Conservation (phyloP, 2,113 vertebrate genomes). For the Poicephalus gulielmi region DNA sequence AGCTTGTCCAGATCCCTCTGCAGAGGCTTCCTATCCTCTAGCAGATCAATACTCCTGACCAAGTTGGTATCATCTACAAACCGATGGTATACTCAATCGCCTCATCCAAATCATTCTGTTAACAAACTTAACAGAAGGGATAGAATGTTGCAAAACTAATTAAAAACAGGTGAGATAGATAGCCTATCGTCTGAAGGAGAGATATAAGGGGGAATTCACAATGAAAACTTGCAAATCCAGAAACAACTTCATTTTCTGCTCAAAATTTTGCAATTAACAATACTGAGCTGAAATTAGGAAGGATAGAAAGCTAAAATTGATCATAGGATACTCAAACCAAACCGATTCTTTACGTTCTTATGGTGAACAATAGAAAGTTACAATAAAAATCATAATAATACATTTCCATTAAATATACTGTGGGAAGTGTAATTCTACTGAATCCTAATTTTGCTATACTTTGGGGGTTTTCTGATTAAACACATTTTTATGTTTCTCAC, state of each 20-base stretch:
- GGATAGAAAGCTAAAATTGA: neutral
- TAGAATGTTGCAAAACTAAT: neutral
- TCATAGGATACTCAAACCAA: neutral
- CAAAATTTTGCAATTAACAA: neutral
- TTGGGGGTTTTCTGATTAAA: neutral
- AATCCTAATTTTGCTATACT: neutral
- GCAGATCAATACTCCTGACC: neutral
- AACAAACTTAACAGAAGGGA: neutral
- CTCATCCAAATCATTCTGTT: neutral
- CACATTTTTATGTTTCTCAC: neutral
- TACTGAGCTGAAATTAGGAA: neutral
- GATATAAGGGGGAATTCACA: neutral
- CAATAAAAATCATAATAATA: neutral
- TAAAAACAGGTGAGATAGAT: neutral
- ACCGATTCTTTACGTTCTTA: neutral
- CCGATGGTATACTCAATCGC: neutral
- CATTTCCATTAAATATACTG: neutral
- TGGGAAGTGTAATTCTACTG: neutral
- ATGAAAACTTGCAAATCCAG: neutral
- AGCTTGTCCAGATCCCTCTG: neutral
- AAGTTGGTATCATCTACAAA: neutral
- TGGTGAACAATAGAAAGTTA: neutral
- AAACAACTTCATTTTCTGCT: neutral
- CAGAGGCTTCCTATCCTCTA: neutral
- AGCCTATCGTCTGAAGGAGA: neutral